phyloP scores from a whole-genome alignment of 1,140 invertebrate species.

The Drosophila navojoa region DNA sequence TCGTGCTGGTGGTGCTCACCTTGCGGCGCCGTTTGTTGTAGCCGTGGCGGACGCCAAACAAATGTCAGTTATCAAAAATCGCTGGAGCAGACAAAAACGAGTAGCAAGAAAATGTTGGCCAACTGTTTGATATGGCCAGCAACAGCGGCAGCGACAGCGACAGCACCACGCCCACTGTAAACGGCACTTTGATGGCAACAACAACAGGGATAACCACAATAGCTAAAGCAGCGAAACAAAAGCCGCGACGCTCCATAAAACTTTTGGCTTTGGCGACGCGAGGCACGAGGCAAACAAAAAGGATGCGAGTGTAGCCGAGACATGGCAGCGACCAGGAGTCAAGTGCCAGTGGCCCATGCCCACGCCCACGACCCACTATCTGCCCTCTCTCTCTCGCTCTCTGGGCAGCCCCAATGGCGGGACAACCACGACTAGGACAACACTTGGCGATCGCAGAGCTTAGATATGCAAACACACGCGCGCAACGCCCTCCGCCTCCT shows the following conservation, averaged over 20 bases:
- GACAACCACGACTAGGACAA: conserved; percentile 16
- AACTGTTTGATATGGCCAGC: conserved; percentile 60
- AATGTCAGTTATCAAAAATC: conserved; percentile 76
- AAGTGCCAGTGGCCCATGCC: conserved; percentile 29
- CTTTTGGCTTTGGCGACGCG: conserved; percentile 57
- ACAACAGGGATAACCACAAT: conserved; percentile 26
- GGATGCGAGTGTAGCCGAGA: conserved; percentile 32
- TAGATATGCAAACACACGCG: conserved; percentile 69
- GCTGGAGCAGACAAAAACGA: conserved; percentile 71
- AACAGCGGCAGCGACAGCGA: conserved; percentile 24
- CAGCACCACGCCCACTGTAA: conserved; percentile 48
- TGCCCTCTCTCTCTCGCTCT: not conserved
- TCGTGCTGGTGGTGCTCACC: not conserved
- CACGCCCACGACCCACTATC: too few species aligned
- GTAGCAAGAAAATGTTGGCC: conserved; percentile 72
- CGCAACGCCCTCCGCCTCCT: not conserved
- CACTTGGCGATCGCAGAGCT: conserved; percentile 57
- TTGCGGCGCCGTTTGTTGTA: conserved; percentile 24
- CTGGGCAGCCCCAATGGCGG: conserved; percentile 10
- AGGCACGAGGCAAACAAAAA: conserved; percentile 48
- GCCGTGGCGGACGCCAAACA: conserved; percentile 54
- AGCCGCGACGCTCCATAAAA: conserved; percentile 71
- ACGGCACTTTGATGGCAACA: not conserved
- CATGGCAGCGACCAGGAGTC: conserved; percentile 29
- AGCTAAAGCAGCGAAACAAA: conserved; percentile 48